Conservation (phyloP, 2,113 vertebrate species). For the Felis chaus region DNA sequence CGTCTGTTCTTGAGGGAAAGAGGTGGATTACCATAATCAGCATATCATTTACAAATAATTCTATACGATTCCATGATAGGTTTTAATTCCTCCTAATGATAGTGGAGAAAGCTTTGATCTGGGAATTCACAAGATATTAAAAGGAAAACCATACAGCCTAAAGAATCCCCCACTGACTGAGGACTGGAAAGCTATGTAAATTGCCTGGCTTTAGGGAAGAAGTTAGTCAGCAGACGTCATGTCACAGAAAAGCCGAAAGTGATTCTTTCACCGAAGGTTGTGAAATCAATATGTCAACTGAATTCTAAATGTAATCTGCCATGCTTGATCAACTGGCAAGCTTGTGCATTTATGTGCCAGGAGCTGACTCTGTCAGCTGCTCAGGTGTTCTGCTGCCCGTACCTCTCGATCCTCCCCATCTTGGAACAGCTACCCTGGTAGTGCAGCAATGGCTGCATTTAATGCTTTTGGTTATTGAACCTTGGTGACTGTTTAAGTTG, state of each 20-base stretch:
- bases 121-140: conserved; percentile 30
- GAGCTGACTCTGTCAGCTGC: too few relatives aligned
- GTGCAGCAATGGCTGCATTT: not conserved
- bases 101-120: conserved; percentile 10
- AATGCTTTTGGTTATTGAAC: not conserved
- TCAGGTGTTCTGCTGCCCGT: not conserved
- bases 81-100: conserved; percentile 18
- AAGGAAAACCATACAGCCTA: not conserved
- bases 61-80: not conserved
- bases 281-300: conserved; percentile 13
- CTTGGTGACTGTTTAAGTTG: not conserved
- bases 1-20: not conserved
- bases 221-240: conserved; percentile 7
- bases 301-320: conserved; percentile 20
- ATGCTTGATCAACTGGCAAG: not conserved
- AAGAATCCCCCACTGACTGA: not conserved
- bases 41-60: conserved; percentile 36
- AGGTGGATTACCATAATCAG: not conserved
- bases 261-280: not conserved
- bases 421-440: not conserved
- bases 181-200: not conserved
- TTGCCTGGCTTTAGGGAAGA: not conserved
- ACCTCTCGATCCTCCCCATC: not conserved
- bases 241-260: not conserved
- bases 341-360: not conserved